Percentiles rank a stretch among this genome's conserved stretches.
These are phyloP conservation scores for Aurelia aurita DNA, from an alignment of 30 jellyfish, hydroid and myxozoan genomes.

Conservation along the genomic window DNA sequence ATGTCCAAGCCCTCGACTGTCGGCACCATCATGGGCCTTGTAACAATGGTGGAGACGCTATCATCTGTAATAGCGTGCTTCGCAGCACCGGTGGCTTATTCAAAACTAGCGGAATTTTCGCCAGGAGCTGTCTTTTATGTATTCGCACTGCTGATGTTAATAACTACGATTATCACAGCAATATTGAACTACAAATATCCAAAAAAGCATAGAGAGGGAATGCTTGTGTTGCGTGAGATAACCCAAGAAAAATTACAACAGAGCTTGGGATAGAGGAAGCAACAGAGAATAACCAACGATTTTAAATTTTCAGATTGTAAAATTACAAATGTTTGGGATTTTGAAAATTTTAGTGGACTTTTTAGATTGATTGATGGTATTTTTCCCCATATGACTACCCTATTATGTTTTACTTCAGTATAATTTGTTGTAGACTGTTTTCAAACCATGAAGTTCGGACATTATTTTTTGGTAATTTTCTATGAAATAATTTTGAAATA, in stretches of 20 bases:
- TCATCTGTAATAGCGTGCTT: conserved; percentile 40
- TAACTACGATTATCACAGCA: conserved; percentile 5
- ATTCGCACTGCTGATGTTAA: conserved; percentile 19
- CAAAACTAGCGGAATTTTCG: conserved; percentile 4
- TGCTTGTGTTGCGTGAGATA: not conserved
- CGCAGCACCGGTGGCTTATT: conserved; percentile 33
- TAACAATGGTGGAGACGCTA: conserved; percentile 29
- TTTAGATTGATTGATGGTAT: too few relatives aligned
- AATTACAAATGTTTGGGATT: too few relatives aligned
- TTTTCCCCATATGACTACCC: too few relatives aligned
- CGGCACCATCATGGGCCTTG: conserved; percentile 36
- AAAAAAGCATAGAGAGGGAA: not conserved
- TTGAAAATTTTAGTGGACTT: too few relatives aligned
- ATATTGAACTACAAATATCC: not conserved
- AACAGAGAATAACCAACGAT: too few relatives aligned
- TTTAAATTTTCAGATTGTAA: too few relatives aligned
- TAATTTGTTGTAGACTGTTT: too few relatives aligned
- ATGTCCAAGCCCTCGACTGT: conserved; percentile 21
- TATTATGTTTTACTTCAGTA: too few relatives aligned
- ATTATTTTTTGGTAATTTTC: too few relatives aligned
- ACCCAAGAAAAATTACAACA: not conserved
- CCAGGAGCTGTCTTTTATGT: conserved; percentile 23
- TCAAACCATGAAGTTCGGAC: too few relatives aligned
- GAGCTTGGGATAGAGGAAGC: not conserved
- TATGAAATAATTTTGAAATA: too few relatives aligned